Evolutionary conservation across 2,888 invertebrate genomes (phyloP).

Genomic region (Luffia ferchaultella): DNA sequence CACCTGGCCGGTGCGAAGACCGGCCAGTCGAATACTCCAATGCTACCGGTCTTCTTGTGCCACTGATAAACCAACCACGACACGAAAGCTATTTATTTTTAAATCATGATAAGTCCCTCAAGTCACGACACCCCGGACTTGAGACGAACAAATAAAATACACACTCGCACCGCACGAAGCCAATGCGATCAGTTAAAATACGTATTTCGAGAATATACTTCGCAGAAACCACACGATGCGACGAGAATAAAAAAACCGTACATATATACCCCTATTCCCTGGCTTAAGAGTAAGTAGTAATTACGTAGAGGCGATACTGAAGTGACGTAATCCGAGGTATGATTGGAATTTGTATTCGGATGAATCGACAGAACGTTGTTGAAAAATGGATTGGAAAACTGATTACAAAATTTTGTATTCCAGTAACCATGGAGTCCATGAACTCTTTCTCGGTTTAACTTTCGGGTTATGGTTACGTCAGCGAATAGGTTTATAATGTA

Average conservation of each 20-base stretch:
- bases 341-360: too few species aligned
- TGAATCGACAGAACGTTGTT: too few species aligned
- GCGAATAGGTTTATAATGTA: too few species aligned
- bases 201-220: slow-evolving; percentile 36
- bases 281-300: too few species aligned
- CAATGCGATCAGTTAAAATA: slow-evolving; percentile 42
- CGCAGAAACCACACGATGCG: slow-evolving; percentile 22
- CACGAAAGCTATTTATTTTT: slow-evolving; percentile 30
- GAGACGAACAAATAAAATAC: slow-evolving; percentile 32
- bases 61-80: slow-evolving; percentile 27
- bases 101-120: slow-evolving; percentile 24
- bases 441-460: too few species aligned
- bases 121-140: slow-evolving; percentile 33
- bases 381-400: too few species aligned
- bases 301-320: too few species aligned
- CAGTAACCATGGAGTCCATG: too few species aligned
- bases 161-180: slow-evolving; percentile 34
- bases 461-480: too few species aligned
- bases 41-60: slow-evolving; percentile 32
- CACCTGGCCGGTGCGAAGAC: not conserved
- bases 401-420: too few species aligned
- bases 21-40: slow-evolving; percentile 13
- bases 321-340: too few species aligned
- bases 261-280: too few species aligned
- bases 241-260: slow-evolving; percentile 27